Evolutionary conservation across 1,140 invertebrate genomes (phyloP).

Genomic region (Drosophila subobscura): DNA sequence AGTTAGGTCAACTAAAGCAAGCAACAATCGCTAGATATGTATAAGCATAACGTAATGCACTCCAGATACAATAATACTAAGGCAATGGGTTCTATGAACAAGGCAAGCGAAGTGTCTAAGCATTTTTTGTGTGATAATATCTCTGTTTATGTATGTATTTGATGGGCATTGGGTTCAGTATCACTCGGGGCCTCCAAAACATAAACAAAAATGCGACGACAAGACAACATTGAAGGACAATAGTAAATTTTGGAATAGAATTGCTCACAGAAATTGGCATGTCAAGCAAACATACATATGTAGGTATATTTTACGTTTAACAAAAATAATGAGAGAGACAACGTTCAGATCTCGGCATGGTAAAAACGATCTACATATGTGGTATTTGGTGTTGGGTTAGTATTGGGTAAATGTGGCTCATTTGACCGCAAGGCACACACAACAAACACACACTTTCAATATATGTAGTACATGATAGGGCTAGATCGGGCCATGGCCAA

Average conservation of each 20-base stretch:
- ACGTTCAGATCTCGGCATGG: constrained; percentile 32
- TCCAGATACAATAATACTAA: constrained; percentile 15
- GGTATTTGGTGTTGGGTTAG: constrained; percentile 30
- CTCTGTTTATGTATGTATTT: constrained; percentile 14
- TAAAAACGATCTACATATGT: not conserved
- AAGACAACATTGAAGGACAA: constrained; percentile 65
- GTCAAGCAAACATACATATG: constrained; percentile 39
- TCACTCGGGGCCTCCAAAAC: constrained; percentile 9
- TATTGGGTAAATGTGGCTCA: constrained; percentile 34
- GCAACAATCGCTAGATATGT: constrained; percentile 44
- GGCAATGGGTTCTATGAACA: constrained; percentile 42
- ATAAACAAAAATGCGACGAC: constrained; percentile 50
- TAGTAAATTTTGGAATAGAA: constrained; percentile 34
- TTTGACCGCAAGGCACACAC: constrained; percentile 71
- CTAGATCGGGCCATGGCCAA: constrained; percentile 53
- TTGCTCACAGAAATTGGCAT: constrained; percentile 23
- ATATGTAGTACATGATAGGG: constrained; percentile 22
- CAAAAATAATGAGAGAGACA: constrained; percentile 22
- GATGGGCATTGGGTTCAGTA: not conserved
- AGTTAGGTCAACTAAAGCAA: constrained; percentile 50
- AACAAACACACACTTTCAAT: constrained; percentile 24
- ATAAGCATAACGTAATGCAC: constrained; percentile 24
- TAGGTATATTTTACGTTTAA: constrained; percentile 10
- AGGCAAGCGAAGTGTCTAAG: constrained; percentile 52
- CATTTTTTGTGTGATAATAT: constrained; percentile 18